Base-by-base conservation (phyloP, 2,797 vertebrate species). In the Takifugu ocellatus region DNA sequence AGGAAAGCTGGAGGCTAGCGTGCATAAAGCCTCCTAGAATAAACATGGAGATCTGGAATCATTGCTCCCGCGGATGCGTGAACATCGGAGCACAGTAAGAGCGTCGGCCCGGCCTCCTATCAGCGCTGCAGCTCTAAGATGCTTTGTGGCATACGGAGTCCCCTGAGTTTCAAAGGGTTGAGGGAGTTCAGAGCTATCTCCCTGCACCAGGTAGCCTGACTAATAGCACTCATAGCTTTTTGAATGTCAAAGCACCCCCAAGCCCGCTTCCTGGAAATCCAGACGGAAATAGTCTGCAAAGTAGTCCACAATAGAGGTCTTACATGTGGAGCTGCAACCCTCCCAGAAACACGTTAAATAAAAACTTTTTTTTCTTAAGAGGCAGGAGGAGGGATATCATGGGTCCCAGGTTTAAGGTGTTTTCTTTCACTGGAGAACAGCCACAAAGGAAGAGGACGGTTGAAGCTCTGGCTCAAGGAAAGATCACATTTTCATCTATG, bases 221-320 rank as follows among this genome's bases (percentile, higher is more conserved):
- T 89, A 88, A 89, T 88, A 84, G 65, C 71, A 63, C 82, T 85
- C 74, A 80, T 78, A 87, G 82, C 84, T 68, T 71, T 77, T 69
- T 79, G 77, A 87, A 87, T 85, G 85, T 84, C 85, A 85, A 65
- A 77, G 71, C 64, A 75, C 74, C 67, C 69, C 50, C 47, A 0
- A 61, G 74, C 77, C 52, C 27, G 27, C 74, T 69, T 77, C 75
- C 80, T 74, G 77, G 61, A 83, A 84, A 78, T 79, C 65, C 73
- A 5, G 42, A 85, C n/a, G 49, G 78, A 84, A 84, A 83, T 82
- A 81, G 70, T 72, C 60, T 77, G 77, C 59, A 76, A 85, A 83
- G 82, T 72, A 75, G 66, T 16, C 2, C 31, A 70, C 66, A 75
- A 78, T 67, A 63, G 56, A 61, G 69, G 57, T 57, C 36, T 64